phyloP scores from a whole-genome alignment of 2,888 invertebrate species.

The Nemapogon koenigi region DNA sequence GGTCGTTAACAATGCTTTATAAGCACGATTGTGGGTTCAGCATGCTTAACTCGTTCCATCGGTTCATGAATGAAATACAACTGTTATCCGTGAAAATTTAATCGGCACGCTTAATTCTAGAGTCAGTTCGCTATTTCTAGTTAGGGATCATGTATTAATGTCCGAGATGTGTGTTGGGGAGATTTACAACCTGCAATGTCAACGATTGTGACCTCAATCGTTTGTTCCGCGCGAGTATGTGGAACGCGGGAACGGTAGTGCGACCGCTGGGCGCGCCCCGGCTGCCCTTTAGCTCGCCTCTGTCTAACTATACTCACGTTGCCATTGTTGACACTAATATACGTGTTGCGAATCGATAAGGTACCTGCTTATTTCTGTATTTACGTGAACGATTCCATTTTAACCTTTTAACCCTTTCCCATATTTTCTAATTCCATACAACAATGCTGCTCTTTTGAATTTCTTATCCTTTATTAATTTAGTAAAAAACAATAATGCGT shows the following conservation, averaged over 20 bases:
- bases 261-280: constrained; percentile 32
- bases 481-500: not conserved
- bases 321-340: constrained; percentile 9
- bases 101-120: not conserved
- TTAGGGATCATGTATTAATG: too few relatives aligned
- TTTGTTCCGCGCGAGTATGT: constrained; percentile 28
- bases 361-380: too few relatives aligned
- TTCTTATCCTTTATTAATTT: not conserved
- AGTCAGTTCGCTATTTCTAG: too few relatives aligned
- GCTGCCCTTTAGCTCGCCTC: constrained; percentile 18
- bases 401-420: too few relatives aligned
- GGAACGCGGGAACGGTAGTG: constrained; percentile 48
- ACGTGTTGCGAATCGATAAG: constrained; percentile 7
- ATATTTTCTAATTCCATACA: too few relatives aligned
- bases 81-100: not conserved
- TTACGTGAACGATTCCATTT: too few relatives aligned
- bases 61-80: not conserved
- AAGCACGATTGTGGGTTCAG: not conserved
- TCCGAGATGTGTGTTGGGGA: not conserved
- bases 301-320: constrained; percentile 4
- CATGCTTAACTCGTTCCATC: not conserved
- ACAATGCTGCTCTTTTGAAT: not conserved
- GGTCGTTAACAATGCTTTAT: not conserved
- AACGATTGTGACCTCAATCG: constrained; percentile 8
- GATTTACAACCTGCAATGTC: constrained; percentile 2